Conservation (phyloP, 2,113 vertebrate genomes). For the Aviceda subcristata region DNA sequence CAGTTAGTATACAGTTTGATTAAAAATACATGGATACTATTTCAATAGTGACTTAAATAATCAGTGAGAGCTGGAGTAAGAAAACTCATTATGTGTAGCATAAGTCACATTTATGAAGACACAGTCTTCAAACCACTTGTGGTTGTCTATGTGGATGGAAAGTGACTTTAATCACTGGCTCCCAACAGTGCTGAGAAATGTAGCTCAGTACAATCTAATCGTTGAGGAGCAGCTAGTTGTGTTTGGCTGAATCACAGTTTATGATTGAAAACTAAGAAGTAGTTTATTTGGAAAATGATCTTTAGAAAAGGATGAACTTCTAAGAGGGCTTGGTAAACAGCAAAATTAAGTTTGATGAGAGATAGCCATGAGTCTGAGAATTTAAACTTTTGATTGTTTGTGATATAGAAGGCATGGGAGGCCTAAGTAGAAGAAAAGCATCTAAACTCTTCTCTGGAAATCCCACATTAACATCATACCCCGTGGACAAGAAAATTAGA, state of each 20-base stretch:
- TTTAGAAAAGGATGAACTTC: background rate
- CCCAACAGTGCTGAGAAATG: background rate
- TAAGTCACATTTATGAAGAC: background rate
- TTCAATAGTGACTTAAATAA: background rate
- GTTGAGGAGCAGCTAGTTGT: background rate
- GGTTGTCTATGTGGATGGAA: background rate
- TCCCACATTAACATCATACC: background rate
- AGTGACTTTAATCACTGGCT: background rate
- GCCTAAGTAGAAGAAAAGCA: background rate
- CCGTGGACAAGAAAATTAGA: background rate
- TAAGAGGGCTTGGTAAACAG: background rate
- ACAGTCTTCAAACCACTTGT: background rate
- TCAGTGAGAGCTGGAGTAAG: background rate
- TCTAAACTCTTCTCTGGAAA: background rate
- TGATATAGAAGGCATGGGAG: background rate
- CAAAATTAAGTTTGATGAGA: background rate
- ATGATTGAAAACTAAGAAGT: background rate
- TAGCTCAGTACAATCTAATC: background rate
- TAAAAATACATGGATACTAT: background rate
- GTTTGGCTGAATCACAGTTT: background rate
- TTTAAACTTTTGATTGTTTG: background rate
- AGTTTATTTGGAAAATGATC: background rate
- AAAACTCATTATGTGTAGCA: background rate
- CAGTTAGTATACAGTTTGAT: background rate
- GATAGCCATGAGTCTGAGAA: background rate